Conservation (phyloP, 2,113 vertebrate species). For the Cyprinodon variegatus region DNA sequence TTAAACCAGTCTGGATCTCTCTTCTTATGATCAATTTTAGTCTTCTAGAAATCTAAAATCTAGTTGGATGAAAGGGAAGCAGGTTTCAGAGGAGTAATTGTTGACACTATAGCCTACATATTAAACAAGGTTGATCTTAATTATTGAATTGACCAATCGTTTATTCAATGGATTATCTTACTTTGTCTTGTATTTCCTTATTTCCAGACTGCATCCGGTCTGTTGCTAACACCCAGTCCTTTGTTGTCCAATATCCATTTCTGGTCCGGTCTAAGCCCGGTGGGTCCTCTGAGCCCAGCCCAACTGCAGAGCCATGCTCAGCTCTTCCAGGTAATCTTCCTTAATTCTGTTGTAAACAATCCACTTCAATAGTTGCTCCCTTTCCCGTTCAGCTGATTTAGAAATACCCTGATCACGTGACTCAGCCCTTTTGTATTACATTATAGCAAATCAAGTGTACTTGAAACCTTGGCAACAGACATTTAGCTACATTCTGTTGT, state of each 20-base stretch:
- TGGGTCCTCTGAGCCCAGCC: constrained; percentile 93
- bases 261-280: constrained; percentile 96
- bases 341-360: neutral
- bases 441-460: neutral
- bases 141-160: neutral
- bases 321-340: constrained; percentile 90
- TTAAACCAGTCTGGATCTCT: neutral
- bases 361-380: neutral
- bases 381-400: neutral
- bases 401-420: neutral
- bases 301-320: constrained; percentile 91
- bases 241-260: constrained; percentile 95
- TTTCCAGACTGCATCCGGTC: constrained; percentile 89
- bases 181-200: constrained; percentile 13
- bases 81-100: neutral
- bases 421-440: neutral
- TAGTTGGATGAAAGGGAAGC: no score
- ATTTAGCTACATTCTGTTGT: neutral
- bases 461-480: neutral
- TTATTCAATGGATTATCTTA: neutral
- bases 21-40: neutral
- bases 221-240: constrained; percentile 92
- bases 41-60: no score
- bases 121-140: neutral
- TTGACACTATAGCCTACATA: neutral